A percentile compares a stretch with the other conserved stretches of the same genome.
Evolutionary conservation across 2,888 invertebrate species (phyloP).

Genomic region (Perithous albicinctus): DNA sequence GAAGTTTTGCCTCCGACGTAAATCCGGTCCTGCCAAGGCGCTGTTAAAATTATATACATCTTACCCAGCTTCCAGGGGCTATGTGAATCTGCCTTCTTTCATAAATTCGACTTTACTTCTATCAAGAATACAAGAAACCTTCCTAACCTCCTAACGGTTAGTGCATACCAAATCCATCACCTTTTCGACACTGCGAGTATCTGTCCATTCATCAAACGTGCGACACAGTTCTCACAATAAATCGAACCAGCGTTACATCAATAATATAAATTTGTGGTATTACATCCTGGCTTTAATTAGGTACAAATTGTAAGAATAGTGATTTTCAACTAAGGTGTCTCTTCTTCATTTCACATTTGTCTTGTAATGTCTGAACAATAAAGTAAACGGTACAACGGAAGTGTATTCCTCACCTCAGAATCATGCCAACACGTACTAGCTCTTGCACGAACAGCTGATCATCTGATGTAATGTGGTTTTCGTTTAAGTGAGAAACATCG

Average conservation of each 20-base stretch:
- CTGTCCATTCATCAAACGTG: slow-evolving; percentile 23
- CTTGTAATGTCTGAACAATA: not conserved
- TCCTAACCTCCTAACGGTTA: not conserved
- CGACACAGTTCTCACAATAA: not conserved
- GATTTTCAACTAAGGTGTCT: no score
- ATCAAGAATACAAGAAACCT: not conserved
- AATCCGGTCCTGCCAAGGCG: no score
- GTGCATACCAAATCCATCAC: not conserved
- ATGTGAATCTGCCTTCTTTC: not conserved
- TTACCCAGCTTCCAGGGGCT: not conserved
- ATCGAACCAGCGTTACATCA: not conserved
- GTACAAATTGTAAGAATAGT: no score
- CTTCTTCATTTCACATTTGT: not conserved
- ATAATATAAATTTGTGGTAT: no score
- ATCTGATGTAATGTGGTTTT: slow-evolving; percentile 45
- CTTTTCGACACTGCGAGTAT: slow-evolving; percentile 13
- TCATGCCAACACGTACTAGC: not conserved
- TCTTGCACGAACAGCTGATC: slow-evolving; percentile 35
- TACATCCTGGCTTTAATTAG: no score
- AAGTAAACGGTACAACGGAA: not conserved
- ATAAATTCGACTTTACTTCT: not conserved
- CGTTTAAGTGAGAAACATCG: slow-evolving; percentile 16
- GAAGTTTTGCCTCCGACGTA: no score
- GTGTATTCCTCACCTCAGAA: not conserved
- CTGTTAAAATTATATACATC: not conserved